Conservation (phyloP, 2,113 vertebrate genomes). For the Cricetomys ansorgei region DNA sequence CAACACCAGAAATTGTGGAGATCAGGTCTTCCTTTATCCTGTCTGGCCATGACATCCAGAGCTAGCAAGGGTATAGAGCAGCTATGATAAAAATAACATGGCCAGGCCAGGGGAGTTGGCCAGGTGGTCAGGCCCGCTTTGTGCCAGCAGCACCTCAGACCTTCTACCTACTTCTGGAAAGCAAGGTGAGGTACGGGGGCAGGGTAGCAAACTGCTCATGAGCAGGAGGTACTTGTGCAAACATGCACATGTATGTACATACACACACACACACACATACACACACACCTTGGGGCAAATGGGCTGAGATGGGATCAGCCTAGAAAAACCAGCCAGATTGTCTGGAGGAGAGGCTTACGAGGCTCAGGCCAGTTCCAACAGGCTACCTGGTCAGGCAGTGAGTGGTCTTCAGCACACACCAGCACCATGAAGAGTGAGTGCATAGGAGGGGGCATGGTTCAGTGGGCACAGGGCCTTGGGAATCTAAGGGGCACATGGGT, state of each 20-base stretch:
- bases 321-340: neutral
- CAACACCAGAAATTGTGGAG: constrained; percentile 62
- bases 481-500: rapidly evolving
- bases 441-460: rapidly evolving
- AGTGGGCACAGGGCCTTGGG: neutral
- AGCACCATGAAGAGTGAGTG: no score
- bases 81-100: constrained; percentile 54
- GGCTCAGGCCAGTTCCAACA: neutral
- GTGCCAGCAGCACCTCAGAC: neutral
- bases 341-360: neutral
- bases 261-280: no score
- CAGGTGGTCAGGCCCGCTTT: constrained; percentile 57
- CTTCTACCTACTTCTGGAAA: neutral
- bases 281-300: neutral
- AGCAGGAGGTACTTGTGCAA: no score
- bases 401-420: neutral
- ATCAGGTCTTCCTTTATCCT: constrained; percentile 71
- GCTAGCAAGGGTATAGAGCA: constrained; percentile 59
- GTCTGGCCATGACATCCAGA: neutral
- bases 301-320: neutral
- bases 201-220: no score
- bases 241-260: no score
- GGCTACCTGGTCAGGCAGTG: neutral
- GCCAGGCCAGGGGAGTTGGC: constrained; percentile 62
- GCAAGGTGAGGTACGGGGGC: neutral